A percentile compares a stretch with the other conserved stretches of the same genome.
phyloP scores from a whole-genome alignment of 2,113 vertebrate species.

The Rhabdomys dilectus region DNA sequence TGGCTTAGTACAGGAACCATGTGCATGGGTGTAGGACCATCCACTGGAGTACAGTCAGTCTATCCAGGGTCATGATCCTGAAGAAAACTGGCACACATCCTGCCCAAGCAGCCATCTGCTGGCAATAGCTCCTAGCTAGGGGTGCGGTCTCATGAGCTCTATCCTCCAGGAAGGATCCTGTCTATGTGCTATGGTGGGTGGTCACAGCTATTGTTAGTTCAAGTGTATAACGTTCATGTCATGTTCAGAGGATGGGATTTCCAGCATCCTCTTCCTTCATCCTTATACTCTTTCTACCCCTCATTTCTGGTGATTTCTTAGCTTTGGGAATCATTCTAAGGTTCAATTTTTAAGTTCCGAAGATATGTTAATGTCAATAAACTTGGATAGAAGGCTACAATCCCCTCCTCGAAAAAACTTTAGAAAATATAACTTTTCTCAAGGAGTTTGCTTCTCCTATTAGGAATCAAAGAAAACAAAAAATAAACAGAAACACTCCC shows the following conservation, averaged over 20 bases:
- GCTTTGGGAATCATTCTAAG: not conserved
- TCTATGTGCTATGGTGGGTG: not conserved
- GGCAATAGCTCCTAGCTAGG: too few species aligned
- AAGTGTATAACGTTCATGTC: not conserved
- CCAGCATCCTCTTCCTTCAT: not conserved
- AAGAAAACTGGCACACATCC: not conserved
- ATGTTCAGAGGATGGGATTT: not conserved
- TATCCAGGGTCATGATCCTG: too few species aligned
- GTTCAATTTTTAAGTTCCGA: not conserved
- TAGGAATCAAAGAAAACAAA: slow-evolving; percentile 26
- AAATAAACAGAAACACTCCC: not conserved
- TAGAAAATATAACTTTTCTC: not conserved
- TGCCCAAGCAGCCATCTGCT: too few species aligned
- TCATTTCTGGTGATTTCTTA: not conserved
- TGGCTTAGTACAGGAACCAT: not conserved
- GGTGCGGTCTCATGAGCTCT: not conserved
- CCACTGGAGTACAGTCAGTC: too few species aligned
- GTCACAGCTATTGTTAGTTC: not conserved
- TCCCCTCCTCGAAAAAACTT: not conserved
- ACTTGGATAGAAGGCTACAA: not conserved
- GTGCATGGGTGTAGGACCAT: too few species aligned
- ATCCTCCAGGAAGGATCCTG: too few species aligned
- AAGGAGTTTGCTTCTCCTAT: not conserved
- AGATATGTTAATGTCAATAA: slow-evolving; percentile 3
- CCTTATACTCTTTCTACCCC: not conserved